Evolutionary conservation across 2,888 invertebrate genomes (phyloP).

Genomic region (Yponomeuta cagnagella): DNA sequence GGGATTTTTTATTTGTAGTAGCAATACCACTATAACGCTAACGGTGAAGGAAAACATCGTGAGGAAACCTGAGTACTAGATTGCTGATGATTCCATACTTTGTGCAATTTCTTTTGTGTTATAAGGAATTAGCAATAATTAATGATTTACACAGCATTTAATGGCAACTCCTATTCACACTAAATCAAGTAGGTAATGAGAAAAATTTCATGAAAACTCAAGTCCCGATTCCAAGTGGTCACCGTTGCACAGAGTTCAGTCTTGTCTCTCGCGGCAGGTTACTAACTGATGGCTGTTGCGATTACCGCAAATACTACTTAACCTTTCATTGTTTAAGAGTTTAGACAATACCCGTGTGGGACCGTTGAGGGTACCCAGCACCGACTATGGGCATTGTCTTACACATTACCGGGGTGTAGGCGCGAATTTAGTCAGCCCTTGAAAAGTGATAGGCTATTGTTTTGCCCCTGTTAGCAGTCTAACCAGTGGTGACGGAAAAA

Average conservation of each 20-base stretch:
- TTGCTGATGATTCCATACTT: background rate
- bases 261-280: background rate
- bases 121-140: too few relatives aligned
- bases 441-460: slow-evolving; percentile 1
- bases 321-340: slow-evolving; percentile 35
- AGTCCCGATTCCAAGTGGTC: background rate
- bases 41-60: too few relatives aligned
- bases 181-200: too few relatives aligned
- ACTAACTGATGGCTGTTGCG: slow-evolving; percentile 31
- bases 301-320: slow-evolving; percentile 35
- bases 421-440: background rate
- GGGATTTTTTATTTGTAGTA: too few relatives aligned
- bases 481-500: too few relatives aligned
- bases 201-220: background rate
- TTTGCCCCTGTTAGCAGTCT: background rate
- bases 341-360: slow-evolving; percentile 10
- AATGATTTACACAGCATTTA: too few relatives aligned
- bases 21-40: too few relatives aligned
- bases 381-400: background rate
- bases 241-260: background rate
- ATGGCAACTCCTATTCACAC: too few relatives aligned
- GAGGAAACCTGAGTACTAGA: too few relatives aligned
- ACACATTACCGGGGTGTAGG: background rate
- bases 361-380: background rate
- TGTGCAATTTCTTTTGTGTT: background rate